Evolutionary conservation across 2,888 invertebrate genomes (phyloP), one percentile per base, ranked within the genome.

Genomic region (Leucophora obtusa): DNA sequence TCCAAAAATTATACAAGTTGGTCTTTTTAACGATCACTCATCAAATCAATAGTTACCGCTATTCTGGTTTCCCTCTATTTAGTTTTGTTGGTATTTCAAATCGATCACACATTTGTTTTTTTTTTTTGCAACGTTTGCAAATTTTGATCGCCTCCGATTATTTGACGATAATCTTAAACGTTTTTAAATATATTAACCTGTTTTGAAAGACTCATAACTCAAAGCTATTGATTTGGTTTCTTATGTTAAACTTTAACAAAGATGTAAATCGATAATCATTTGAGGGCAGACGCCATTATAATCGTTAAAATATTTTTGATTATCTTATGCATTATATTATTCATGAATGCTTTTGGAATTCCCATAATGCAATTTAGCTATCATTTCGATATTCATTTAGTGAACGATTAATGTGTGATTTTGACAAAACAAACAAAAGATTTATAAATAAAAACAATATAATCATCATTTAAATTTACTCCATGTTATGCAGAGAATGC

Each of bases 1-100:
- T 0, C 11, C 21, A 54, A 47, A 47, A 58, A 54, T 0, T 5
- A 7, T 35, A 56, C 62, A 10, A 50, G 54, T 50, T 24, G 15
- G 60, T 51, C 58, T 58, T 15, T 18, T 70, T 63, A 72, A 33
- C 56, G 15, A 54, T 18, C 9, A 2, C 11, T 18, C 10, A 47
- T 28, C 28, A 62, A n/a, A 38, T 38, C n/a, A 47, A 47, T n/a
- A 5, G 21, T 18, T 14, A 59, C 28, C 1, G 14, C 60, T 43
- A 47, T 28, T 62, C 11, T n/a, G 14, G n/a, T 47, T n/a, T n/a
- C 43, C 4, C 6, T 14, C 2, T 10, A n/a, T n/a, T 47, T 47
- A n/a, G n/a, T 1, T 47, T 47, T 47, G 11, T 47, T n/a, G 1
- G 11, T 4, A 11, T 47, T n/a, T 47, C 0, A 47, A n/a, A n/a